Conservation (phyloP, 2,113 vertebrate genomes). For the Grammomys surdaster region DNA sequence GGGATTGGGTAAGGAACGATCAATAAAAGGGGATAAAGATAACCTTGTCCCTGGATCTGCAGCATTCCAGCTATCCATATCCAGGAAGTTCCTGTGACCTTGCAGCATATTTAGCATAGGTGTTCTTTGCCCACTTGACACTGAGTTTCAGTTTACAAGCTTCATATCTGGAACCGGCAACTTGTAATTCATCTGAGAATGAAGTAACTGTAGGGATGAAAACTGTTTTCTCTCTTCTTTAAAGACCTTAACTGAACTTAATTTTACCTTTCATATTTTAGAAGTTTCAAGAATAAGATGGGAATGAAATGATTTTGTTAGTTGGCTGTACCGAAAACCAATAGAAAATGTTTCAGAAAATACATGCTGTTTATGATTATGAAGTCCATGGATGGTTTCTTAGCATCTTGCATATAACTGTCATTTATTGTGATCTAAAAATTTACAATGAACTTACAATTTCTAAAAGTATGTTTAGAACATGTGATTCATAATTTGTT, state of each 20-base stretch:
- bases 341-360: not conserved
- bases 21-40: not conserved
- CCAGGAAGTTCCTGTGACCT: not conserved
- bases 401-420: not conserved
- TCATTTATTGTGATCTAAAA: constrained; percentile 34
- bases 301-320: not conserved
- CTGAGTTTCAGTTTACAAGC: not conserved
- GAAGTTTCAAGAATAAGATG: constrained; percentile 19
- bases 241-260: not conserved
- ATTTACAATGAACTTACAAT: not conserved
- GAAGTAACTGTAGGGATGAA: not conserved
- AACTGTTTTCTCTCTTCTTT: not conserved
- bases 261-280: not conserved
- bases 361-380: not conserved
- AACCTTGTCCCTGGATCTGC: not conserved
- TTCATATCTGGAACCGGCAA: not conserved
- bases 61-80: not conserved
- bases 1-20: not conserved
- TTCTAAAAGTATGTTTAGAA: constrained; percentile 27
- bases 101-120: not conserved
- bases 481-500: not conserved
- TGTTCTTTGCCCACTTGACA: not conserved
- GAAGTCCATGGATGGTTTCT: not conserved
- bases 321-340: not conserved
- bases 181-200: not conserved